Base-by-base conservation (phyloP, 2,113 vertebrate genomes). In the Heptranchias perlo region DNA sequence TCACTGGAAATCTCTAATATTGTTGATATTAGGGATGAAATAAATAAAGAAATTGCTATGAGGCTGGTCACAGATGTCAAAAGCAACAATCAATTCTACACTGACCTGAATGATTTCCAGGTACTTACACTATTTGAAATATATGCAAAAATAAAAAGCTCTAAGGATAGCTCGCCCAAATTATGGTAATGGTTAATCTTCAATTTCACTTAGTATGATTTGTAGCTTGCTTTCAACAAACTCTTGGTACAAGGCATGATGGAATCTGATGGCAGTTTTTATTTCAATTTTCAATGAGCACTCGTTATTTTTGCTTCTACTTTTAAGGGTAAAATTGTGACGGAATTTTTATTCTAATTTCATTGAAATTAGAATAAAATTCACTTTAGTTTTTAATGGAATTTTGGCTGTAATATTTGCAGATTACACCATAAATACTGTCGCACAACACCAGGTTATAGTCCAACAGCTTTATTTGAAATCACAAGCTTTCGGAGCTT, bases 21-120 rank as follows among this genome's bases (percentile, higher is more conserved):
- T 96, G 98, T 99, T 97, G 98, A 99, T 96, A 99, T 99, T 96
- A 98, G 98, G 96, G 98, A 98, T 95, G 98, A 99, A 97, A 97
- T 97, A 96, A 99, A 99, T 97, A 98, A 96, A 62, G 99, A 99
- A 97, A 98, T 99, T 96, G 98, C 97, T 94, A 99, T 99, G 99
- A 98, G 98, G 96, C 98, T 99, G 96, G 97, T 98, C 95, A 99
- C 98, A 73, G 97, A 98, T 16, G 96, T 99, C 86, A 98, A 98
- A 96, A 99, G 96, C 94, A 97, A 98, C 96, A 98, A 99, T 96
- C 98, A 97, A 96, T 99, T 99, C 97, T 99, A 97, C 97, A 97
- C 97, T 47, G 99, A 99, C 97, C 98, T 99, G 96, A 99, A 99
- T 96, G 98, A 99, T 94, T 99, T 98, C 97, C 99, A 99, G 99